Base-by-base conservation (phyloP, 1,140 invertebrate species). In the Listronotus oregonensis region DNA sequence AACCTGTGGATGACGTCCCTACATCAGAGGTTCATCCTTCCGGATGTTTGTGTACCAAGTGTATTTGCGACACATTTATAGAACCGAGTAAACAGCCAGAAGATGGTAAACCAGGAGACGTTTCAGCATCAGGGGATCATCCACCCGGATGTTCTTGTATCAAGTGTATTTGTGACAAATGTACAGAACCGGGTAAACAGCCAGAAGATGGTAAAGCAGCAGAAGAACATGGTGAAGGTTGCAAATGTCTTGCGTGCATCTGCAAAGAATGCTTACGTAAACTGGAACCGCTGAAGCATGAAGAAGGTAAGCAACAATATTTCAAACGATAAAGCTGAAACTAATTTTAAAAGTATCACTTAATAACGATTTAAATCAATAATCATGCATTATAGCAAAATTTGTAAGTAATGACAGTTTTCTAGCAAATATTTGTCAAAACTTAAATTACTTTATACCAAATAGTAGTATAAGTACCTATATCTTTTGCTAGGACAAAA, bases 251-350 rank as follows among this genome's bases (percentile, higher is more conserved):
- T 5, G 39, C 51, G n/a, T 59, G 56, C 17, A n/a, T 66, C n/a
- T 66, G 65, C 39, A 43, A 55, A 6, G 65, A 61, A 12, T 67
- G 65, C n/a, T 62, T 66, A 8, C 21, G 9, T 5, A 66, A 46
- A 55, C 12, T 40, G n/a, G 39, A 9, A 0, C 55, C 55, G 0
- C 40, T 57, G 6, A 57, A 57, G 31, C 55, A 57, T 57, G 55
- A 57, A 15, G 55, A 57, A 14, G 55, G 55, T 57, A 44, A 12
- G 51, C 17, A 15, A 39, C 18, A 15, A 6, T 55, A n/a, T n/a
- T n/a, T n/a, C n/a, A n/a, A n/a, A n/a, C n/a, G n/a, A n/a, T n/a
- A n/a, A n/a, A n/a, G n/a, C n/a, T n/a, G n/a, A n/a, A 27, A 27
- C 21, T 27, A 3, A 27, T 27, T 27, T 27, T 27, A 3, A 3